These are phyloP conservation scores for Shargacucullia verbasci DNA, from an alignment of 2,888 invertebrate genomes.

Conservation along the genomic window DNA sequence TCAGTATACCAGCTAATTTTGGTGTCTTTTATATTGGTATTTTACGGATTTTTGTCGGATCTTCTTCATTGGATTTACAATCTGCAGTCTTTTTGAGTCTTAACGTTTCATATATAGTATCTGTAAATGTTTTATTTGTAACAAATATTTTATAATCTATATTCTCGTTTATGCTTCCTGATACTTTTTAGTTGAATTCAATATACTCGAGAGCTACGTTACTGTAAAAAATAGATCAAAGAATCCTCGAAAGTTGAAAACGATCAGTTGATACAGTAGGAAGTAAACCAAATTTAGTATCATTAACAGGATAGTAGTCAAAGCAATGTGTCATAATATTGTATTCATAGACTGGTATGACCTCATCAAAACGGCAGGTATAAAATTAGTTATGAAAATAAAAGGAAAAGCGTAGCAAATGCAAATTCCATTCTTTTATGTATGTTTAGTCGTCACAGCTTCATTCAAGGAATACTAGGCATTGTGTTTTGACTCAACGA, in stretches of 20 bases:
- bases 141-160: no score
- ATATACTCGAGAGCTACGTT: neutral
- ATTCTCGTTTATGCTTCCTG: neutral
- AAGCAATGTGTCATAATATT: conserved; percentile 37
- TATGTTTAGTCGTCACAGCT: conserved; percentile 26
- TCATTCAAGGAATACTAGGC: conserved; percentile 30
- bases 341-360: conserved; percentile 19
- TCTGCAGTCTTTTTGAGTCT: no score
- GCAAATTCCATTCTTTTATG: conserved; percentile 31
- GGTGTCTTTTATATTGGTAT: no score
- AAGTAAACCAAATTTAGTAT: conserved; percentile 5
- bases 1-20: no score
- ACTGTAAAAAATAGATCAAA: conserved; percentile 18
- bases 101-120: no score
- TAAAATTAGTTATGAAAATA: conserved; percentile 39
- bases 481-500: conserved; percentile 28
- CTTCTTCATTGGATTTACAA: no score
- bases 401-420: conserved; percentile 23
- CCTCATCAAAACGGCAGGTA: conserved; percentile 29
- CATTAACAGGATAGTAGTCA: conserved; percentile 32
- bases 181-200: neutral
- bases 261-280: no score
- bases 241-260: conserved; percentile 7
- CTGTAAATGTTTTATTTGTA: no score
- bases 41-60: no score